These are phyloP conservation scores for Epizoanthus illoricatus DNA, from an alignment of 92 coral and sea anemone species.

Conservation along the genomic window DNA sequence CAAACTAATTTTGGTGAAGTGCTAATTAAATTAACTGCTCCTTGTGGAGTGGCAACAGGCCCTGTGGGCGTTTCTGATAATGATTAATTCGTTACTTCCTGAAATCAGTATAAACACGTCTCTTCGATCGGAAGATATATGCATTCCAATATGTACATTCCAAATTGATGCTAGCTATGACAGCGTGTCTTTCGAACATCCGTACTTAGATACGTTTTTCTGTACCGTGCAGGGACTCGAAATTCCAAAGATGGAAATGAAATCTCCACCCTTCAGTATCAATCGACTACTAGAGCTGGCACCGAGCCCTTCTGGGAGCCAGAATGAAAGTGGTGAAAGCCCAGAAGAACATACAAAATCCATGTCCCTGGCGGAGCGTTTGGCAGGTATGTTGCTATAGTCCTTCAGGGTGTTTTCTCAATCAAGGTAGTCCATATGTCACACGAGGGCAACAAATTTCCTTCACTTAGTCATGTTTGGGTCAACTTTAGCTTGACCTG, in stretches of 20 bases:
- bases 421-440: constrained; percentile 5
- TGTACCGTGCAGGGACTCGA: constrained; percentile 16
- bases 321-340: constrained; percentile 31
- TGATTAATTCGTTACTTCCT: constrained; percentile 41
- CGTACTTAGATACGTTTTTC: background rate
- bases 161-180: constrained; percentile 23
- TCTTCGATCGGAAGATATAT: constrained; percentile 30
- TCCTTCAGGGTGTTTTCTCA: constrained; percentile 15
- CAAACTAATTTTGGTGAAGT: background rate
- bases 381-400: constrained; percentile 63
- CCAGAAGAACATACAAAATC: constrained; percentile 19
- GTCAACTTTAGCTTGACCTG: constrained; percentile 24
- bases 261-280: constrained; percentile 61
- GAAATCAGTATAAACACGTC: constrained; percentile 40
- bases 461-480: constrained; percentile 27
- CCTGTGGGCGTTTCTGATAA: constrained; percentile 25
- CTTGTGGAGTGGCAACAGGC: constrained; percentile 17
- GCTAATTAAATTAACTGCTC: constrained; percentile 24
- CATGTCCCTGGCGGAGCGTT: constrained; percentile 87
- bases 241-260: constrained; percentile 48
- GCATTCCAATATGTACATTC: constrained; percentile 27
- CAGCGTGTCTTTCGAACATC: constrained; percentile 14
- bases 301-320: constrained; percentile 36
- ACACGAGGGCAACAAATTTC: constrained; percentile 10
- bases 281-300: constrained; percentile 56